These are phyloP conservation scores for Apis cerana DNA, from an alignment of 1,140 invertebrate species.

Conservation along the genomic window DNA sequence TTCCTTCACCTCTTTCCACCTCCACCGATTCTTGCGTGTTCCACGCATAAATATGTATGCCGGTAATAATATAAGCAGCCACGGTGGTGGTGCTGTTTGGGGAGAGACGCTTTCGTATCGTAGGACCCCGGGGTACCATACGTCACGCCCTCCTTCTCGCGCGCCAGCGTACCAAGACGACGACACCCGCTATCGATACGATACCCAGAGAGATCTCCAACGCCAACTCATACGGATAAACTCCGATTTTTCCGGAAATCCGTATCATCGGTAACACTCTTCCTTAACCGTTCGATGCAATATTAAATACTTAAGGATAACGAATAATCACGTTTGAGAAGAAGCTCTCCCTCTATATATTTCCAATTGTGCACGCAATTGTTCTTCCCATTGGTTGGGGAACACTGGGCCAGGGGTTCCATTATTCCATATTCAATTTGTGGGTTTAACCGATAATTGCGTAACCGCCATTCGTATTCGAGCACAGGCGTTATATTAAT, in stretches of 20 bases:
- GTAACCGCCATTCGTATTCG: conserved; percentile 44
- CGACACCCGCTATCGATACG: conserved; percentile 23
- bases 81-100: conserved; percentile 66
- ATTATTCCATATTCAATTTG: conserved; percentile 42
- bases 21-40: conserved; percentile 50
- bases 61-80: conserved; percentile 73
- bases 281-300: too few relatives aligned
- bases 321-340: too few relatives aligned
- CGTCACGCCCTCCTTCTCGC: conserved; percentile 71
- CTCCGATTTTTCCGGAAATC: too few relatives aligned
- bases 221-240: background rate
- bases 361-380: too few relatives aligned
- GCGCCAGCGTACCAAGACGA: conserved; percentile 33
- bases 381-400: too few relatives aligned
- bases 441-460: conserved; percentile 41
- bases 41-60: conserved; percentile 76
- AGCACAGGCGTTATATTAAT: conserved; percentile 31
- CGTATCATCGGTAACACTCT: too few relatives aligned
- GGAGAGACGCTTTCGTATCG: conserved; percentile 64
- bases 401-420: background rate
- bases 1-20: conserved; percentile 40
- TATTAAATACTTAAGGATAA: too few relatives aligned
- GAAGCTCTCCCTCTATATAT: too few relatives aligned
- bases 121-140: conserved; percentile 64
- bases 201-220: background rate